Percentiles rank a stretch among this genome's conserved stretches.
Conservation (phyloP, 2,888 invertebrate genomes). For the Cryptosula pallasiana region DNA sequence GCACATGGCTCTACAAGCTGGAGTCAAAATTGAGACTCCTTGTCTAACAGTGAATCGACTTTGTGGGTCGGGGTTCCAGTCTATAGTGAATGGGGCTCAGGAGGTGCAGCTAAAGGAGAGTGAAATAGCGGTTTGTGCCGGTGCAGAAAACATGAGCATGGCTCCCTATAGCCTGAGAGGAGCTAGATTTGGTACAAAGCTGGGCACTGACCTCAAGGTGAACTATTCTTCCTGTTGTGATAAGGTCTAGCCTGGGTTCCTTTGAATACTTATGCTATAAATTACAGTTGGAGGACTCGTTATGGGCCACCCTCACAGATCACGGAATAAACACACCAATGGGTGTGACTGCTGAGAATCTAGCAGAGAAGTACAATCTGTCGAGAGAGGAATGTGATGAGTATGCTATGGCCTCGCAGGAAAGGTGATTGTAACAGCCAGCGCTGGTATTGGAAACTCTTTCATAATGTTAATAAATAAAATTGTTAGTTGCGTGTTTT, state of each 20-base stretch:
- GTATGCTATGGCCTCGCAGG: constrained; percentile 79
- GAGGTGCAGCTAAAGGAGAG: constrained; percentile 81
- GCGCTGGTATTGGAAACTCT: no score
- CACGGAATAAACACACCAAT: constrained; percentile 84
- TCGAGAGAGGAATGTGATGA: constrained; percentile 62
- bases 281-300: constrained; percentile 71
- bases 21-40: constrained; percentile 72
- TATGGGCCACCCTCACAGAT: constrained; percentile 86
- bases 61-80: constrained; percentile 96
- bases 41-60: constrained; percentile 84
- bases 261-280: no score
- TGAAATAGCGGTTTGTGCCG: constrained; percentile 81
- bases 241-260: no score
- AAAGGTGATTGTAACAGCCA: constrained; percentile 70
- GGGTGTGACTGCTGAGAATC: constrained; percentile 70
- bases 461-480: no score
- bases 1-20: constrained; percentile 77
- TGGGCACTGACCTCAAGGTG: constrained; percentile 64
- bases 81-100: constrained; percentile 84
- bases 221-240: background rate
- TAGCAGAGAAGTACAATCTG: constrained; percentile 49
- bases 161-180: constrained; percentile 75
- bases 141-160: constrained; percentile 92
- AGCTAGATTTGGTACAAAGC: constrained; percentile 77
- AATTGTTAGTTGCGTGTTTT: no score